Conservation (phyloP, 1,140 invertebrate genomes). For the Eurytemora carolleeae region DNA sequence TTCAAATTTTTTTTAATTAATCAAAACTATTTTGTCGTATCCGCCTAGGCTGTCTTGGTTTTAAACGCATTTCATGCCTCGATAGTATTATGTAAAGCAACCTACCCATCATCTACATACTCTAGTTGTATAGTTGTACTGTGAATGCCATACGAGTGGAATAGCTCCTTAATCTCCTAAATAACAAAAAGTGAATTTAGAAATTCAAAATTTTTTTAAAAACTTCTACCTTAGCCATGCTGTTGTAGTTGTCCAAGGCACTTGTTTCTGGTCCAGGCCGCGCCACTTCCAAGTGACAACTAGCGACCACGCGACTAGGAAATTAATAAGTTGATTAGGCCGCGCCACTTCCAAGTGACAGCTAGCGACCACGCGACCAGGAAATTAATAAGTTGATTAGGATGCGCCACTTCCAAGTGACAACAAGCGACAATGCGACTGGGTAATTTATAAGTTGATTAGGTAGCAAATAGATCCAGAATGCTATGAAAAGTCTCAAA, state of each 20-base stretch:
- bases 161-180: slow-evolving; percentile 44
- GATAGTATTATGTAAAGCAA: slow-evolving; percentile 33
- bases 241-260: slow-evolving; percentile 20
- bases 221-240: slow-evolving; percentile 38
- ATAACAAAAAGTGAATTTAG: not conserved
- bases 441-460: not conserved
- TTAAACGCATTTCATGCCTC: slow-evolving; percentile 82
- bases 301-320: slow-evolving; percentile 53
- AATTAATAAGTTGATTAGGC: not conserved
- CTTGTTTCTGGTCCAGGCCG: slow-evolving; percentile 24
- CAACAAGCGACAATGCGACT: not conserved
- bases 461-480: too few relatives aligned
- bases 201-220: not conserved
- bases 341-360: not conserved
- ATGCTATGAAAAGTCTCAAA: too few relatives aligned
- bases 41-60: slow-evolving; percentile 82
- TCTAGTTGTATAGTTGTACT: slow-evolving; percentile 84
- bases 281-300: slow-evolving; percentile 51
- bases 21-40: slow-evolving; percentile 32
- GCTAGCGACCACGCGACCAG: not conserved
- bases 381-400: not conserved
- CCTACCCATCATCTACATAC: slow-evolving; percentile 41
- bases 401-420: not conserved
- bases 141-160: slow-evolving; percentile 78
- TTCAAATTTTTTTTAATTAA: not conserved